A percentile compares a stretch with the other conserved stretches of the same genome.
Conservation (phyloP, 2,797 vertebrate species). For the Karalla daura region DNA sequence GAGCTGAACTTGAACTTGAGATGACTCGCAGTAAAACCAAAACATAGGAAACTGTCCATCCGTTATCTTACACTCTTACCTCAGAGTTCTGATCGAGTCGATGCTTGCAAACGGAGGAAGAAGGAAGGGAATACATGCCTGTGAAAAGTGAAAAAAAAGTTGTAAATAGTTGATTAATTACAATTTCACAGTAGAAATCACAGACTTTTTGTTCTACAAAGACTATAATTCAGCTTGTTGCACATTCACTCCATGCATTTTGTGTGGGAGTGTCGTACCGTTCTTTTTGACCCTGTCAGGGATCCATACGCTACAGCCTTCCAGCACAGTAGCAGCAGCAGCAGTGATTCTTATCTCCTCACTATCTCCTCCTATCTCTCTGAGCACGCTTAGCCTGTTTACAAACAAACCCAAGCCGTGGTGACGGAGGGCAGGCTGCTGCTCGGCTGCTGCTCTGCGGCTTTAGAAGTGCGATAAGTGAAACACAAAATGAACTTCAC, state of each 20-base stretch:
- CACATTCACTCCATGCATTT: neutral
- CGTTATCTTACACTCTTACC: too few species aligned
- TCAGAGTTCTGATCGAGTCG: too few species aligned
- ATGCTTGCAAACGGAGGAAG: too few species aligned
- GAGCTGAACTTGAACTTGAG: neutral
- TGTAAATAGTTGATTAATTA: too few species aligned
- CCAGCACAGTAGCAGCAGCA: neutral
- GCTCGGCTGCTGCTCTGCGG: slow-evolving; percentile 3
- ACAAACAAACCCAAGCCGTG: slow-evolving; percentile 44
- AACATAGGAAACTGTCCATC: neutral
- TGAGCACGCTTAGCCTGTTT: slow-evolving; percentile 49
- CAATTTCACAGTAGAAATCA: too few species aligned
- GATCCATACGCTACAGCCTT: slow-evolving; percentile 1
- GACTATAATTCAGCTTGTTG: too few species aligned
- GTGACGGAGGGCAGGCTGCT: slow-evolving; percentile 43
- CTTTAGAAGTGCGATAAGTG: slow-evolving; percentile 17
- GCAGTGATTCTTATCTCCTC: slow-evolving; percentile 52
- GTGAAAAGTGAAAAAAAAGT: too few species aligned
- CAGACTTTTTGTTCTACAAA: too few species aligned
- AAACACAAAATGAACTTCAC: slow-evolving; percentile 47
- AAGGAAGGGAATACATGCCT: too few species aligned
- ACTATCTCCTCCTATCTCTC: slow-evolving; percentile 47
- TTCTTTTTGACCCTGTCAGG: neutral
- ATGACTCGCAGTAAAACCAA: neutral
- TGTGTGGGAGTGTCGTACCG: neutral